Base-by-base conservation (phyloP, 2,797 vertebrate genomes). In the Hapalemur alaotrensis region DNA sequence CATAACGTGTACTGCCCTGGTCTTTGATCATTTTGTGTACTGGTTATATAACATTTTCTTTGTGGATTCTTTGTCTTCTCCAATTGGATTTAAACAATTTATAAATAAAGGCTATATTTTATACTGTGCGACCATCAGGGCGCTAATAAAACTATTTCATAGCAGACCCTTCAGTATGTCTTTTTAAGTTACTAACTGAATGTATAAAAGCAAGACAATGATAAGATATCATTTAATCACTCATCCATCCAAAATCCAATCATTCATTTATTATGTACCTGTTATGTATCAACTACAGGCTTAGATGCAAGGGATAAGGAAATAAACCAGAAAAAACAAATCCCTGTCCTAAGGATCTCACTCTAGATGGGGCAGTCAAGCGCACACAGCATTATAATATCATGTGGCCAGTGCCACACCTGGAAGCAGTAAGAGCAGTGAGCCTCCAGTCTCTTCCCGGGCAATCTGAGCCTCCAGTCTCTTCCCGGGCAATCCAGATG, bases 181-280 rank as follows among this genome's bases (percentile, higher is more conserved):
- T 87, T 90, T 89, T 57, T 80, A 65, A 96, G 81, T 72, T 69
- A 54, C 54, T 65, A 79, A 94, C 52, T 81, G 83, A 82, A 82
- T 75, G n/a, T 70, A 80, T 86, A n/a, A 84, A 92, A 84, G 28
- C 6, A 86, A 92, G 32, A 82, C 5, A 35, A 84, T n/a, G 84
- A 23, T 17, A 86, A 87, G 52, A 61, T 75, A 92, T 22, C 3
- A 69, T 65, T 57, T 87, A 86, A 73, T 59, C 8, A 30, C 1
- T 81, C 14, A 61, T 22, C 54, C 59, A 65, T 83, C 63, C 28
- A 89, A 86, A 96, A 80, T 80, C 38, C 23, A 93, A 67, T 84
- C 35, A 46, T 18, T 35, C 54, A 73, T 79, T 88, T 93, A 69
- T 85, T 32, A 1, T 59, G 59, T 10, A 67, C 32, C 52, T 83